Conservation (phyloP, 2,888 invertebrate species). For the Habroteleia sp. region DNA sequence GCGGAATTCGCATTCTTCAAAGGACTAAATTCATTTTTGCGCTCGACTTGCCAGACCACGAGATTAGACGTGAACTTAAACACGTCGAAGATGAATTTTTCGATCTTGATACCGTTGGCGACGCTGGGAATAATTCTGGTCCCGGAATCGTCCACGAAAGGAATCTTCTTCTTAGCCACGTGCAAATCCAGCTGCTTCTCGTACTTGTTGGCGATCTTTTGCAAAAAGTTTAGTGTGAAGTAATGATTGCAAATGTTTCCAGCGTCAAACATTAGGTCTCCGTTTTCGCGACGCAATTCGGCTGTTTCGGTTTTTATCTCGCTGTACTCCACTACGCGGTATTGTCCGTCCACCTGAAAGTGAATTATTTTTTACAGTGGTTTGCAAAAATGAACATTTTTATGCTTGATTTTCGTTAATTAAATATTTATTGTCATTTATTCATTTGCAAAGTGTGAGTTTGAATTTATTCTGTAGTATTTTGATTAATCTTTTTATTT, state of each 20-base stretch:
- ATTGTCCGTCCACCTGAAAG: conserved; percentile 84
- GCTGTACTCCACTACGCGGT: conserved; percentile 98
- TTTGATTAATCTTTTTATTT: too few relatives aligned
- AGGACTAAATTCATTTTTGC: conserved; percentile 97
- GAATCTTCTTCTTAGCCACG: conserved; percentile 98
- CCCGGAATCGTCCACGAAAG: conserved; percentile 88
- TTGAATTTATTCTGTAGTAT: too few relatives aligned
- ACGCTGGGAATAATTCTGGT: conserved; percentile 87
- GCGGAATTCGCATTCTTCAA: conserved; percentile 95
- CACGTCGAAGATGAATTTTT: conserved; percentile 99
- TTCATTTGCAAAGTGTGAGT: too few relatives aligned
- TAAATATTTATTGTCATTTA: too few relatives aligned
- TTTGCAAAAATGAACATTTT: too few relatives aligned
- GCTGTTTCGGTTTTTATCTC: conserved; percentile 95
- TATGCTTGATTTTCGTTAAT: too few relatives aligned
- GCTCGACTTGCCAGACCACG: conserved; percentile 94
- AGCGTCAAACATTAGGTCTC: conserved; percentile 93
- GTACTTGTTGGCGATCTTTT: conserved; percentile 86
- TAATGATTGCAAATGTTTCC: conserved; percentile 99
- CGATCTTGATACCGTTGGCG: conserved; percentile 98
- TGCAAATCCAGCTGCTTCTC: conserved; percentile 93
- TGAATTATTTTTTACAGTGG: too few relatives aligned
- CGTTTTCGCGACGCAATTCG: conserved; percentile 88
- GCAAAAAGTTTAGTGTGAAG: conserved; percentile 93
- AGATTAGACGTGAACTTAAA: conserved; percentile 89